Conservation (phyloP, 2,888 invertebrate genomes). For the Ectemnius continuus region DNA sequence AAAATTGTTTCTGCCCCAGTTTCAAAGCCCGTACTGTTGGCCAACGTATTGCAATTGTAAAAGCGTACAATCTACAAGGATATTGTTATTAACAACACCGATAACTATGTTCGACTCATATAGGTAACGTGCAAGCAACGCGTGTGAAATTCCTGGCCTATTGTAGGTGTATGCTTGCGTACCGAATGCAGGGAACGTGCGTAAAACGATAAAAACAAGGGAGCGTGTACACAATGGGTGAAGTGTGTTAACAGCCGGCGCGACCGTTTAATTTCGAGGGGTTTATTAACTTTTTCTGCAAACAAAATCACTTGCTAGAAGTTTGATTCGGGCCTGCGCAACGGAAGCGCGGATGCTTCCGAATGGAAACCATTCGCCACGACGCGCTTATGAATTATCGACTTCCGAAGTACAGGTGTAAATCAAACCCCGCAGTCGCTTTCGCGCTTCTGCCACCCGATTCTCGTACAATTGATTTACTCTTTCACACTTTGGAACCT, state of each 20-base stretch:
- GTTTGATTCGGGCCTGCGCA: conserved; percentile 33
- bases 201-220: neutral
- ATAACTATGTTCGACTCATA: conserved; percentile 5
- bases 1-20: conserved; percentile 6
- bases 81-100: conserved; percentile 6
- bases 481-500: conserved; percentile 33
- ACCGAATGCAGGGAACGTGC: neutral
- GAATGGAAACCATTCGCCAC: conserved; percentile 27
- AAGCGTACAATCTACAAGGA: neutral
- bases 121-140: no score
- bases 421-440: conserved; percentile 29
- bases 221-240: neutral
- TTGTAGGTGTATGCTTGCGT: no score
- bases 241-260: neutral
- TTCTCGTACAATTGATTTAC: conserved; percentile 19
- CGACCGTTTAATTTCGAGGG: conserved; percentile 10
- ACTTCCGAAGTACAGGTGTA: conserved; percentile 43
- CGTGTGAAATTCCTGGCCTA: no score
- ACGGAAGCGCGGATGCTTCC: conserved; percentile 11
- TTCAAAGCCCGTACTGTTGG: neutral
- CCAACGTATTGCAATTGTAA: no score
- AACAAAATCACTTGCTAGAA: conserved; percentile 20
- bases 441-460: no score
- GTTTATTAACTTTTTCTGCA: conserved; percentile 15
- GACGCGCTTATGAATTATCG: conserved; percentile 50